These are phyloP conservation scores for Fistularia commersonii DNA, from an alignment of 2,797 vertebrate species.

Conservation along the genomic window DNA sequence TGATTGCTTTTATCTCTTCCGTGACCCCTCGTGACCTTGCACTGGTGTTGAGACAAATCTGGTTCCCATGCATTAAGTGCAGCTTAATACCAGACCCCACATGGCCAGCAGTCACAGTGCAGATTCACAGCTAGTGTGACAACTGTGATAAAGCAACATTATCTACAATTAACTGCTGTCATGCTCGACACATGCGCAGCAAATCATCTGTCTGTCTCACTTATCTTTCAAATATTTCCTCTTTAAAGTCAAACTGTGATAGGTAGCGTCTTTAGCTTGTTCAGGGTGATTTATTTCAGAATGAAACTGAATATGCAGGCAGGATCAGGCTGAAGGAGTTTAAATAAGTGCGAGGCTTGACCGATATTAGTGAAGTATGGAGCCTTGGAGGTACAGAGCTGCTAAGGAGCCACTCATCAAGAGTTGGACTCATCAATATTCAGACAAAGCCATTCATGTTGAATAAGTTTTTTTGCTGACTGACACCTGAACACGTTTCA, in stretches of 20 bases:
- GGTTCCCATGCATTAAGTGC: slow-evolving; percentile 14
- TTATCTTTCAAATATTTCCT: neutral
- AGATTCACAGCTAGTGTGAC: slow-evolving; percentile 1
- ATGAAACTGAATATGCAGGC: too few species aligned
- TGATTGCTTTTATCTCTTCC: slow-evolving; percentile 40
- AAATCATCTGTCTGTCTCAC: neutral
- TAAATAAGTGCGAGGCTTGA: too few species aligned
- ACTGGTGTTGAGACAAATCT: slow-evolving; percentile 36
- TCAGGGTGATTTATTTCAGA: too few species aligned
- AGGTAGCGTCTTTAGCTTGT: too few species aligned
- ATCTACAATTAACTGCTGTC: neutral
- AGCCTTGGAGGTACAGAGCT: too few species aligned
- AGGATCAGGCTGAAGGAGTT: too few species aligned
- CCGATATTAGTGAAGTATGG: too few species aligned
- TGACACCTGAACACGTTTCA: too few species aligned
- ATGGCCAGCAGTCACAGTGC: slow-evolving; percentile 11
- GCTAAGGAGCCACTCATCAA: too few species aligned
- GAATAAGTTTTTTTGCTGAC: too few species aligned
- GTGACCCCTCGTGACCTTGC: slow-evolving; percentile 37
- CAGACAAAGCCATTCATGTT: too few species aligned
- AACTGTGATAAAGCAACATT: neutral
- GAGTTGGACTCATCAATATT: too few species aligned
- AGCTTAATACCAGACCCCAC: slow-evolving; percentile 15
- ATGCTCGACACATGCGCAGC: neutral
- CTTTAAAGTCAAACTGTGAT: neutral